Base-by-base conservation (phyloP, 1,140 invertebrate species). In the Aphaenogaster ashmeadi region DNA sequence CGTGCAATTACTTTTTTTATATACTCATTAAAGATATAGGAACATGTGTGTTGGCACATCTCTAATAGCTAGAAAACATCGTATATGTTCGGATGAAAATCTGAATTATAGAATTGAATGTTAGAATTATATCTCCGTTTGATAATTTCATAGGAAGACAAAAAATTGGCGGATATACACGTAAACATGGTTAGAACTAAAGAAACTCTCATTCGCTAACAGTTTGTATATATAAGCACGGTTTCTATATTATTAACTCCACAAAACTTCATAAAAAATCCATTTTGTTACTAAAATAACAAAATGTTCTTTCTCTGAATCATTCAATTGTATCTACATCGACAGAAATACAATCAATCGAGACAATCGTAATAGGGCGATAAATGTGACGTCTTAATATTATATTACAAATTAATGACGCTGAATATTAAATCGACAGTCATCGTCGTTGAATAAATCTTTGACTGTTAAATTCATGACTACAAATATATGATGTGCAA, bases 41-140 rank as follows among this genome's bases (percentile, higher is more conserved):
- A 74, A 84, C 54, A 11, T 50, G 9, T 50, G 9, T 58, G 27
- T 83, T 60, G 60, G 41, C 67, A 60, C n/a, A 74, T 74, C 67
- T 83, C 67, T 84, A 84, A 74, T 74, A 84, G 69, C 41, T 36
- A 84, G 54, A 84, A 84, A 47, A 84, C 9, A 5, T 44, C 9
- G 0, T 56, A 27, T 56, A 38, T 5, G 3, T 44, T 54, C 52
- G 47, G 36, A 38, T 44, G 38, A 81, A 21, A 18, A 81, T 60
- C 1, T 9, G 13, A 2, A 38, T 44, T 44, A 9, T 77, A 38
- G 7, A 52, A 27, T 33, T 27, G 21, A 72, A 7, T 54, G 18
- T 56, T 36, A 36, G 21, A 83, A 58, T 15, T 83, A 47, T 47
- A 44, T 47, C 9, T 69, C 5, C 6, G 21, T 54, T 33, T 50